These are phyloP conservation scores for Dryobates pubescens DNA, from an alignment of 2,797 vertebrate genomes.

Conservation along the genomic window DNA sequence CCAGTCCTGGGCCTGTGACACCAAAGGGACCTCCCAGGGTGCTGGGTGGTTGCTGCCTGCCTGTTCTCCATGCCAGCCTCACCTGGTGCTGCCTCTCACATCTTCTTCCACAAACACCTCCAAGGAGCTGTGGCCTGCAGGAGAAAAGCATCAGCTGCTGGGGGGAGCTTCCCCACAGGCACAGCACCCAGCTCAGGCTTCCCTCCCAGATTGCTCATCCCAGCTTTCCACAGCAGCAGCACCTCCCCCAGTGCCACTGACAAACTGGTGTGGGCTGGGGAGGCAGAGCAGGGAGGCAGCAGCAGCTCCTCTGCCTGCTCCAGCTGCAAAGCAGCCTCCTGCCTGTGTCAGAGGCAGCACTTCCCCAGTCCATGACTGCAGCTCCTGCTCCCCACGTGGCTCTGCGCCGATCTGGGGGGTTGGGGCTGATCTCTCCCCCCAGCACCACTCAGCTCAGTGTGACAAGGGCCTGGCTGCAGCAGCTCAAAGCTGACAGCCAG, in stretches of 20 bases:
- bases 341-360: not conserved
- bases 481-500: slow-evolving; percentile 47
- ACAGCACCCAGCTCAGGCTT: not conserved
- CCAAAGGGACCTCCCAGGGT: not conserved
- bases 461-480: not conserved
- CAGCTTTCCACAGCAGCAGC: not conserved
- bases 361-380: not conserved
- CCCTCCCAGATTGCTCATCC: not conserved
- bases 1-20: not conserved
- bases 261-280: not conserved
- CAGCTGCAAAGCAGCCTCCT: not conserved
- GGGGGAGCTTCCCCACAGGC: not conserved
- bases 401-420: not conserved
- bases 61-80: not conserved
- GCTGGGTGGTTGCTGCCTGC: not conserved
- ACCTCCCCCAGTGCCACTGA: not conserved
- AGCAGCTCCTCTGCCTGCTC: slow-evolving; percentile 33
- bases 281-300: not conserved
- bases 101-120: slow-evolving; percentile 76
- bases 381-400: not conserved
- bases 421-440: not conserved
- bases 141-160: not conserved
- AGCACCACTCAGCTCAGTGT: not conserved
- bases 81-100: slow-evolving; percentile 58
- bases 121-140: slow-evolving; percentile 76